Evolutionary conservation across 2,797 vertebrate genomes (phyloP).

Genomic region (Xyrichtys novacula): DNA sequence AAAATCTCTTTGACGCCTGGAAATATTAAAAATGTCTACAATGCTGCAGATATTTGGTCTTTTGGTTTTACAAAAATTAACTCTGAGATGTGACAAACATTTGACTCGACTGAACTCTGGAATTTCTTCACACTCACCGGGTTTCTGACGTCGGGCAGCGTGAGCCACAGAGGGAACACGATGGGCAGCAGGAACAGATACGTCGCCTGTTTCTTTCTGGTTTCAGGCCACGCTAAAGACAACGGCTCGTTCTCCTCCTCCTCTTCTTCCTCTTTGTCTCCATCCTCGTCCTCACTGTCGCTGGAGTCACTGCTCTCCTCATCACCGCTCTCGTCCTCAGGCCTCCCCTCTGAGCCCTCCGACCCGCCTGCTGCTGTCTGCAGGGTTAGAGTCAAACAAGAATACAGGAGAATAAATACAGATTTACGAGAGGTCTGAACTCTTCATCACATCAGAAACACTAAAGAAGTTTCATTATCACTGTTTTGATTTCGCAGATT

Average conservation of each 20-base stretch:
- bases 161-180: conserved; percentile 92
- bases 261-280: conserved; percentile 36
- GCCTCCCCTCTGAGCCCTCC: conserved; percentile 13
- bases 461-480: too few species aligned
- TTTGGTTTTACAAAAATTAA: too few species aligned
- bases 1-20: conserved; percentile 90
- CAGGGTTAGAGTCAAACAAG: background rate
- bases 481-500: too few species aligned
- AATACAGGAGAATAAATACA: too few species aligned
- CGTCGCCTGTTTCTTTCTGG: conserved; percentile 86
- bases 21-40: conserved; percentile 18
- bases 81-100: too few species aligned
- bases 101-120: background rate
- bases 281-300: conserved; percentile 42
- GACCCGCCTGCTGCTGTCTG: conserved; percentile 45
- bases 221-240: conserved; percentile 92
- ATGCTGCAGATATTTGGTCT: too few species aligned
- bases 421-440: too few species aligned
- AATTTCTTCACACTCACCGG: conserved; percentile 81
- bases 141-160: conserved; percentile 94
- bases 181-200: conserved; percentile 94
- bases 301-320: conserved; percentile 35
- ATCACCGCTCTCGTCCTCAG: conserved; percentile 25
- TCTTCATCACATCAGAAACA: too few species aligned
- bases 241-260: conserved; percentile 90